Conservation (phyloP, 1,140 invertebrate species). For the Rhopalosiphum padi region DNA sequence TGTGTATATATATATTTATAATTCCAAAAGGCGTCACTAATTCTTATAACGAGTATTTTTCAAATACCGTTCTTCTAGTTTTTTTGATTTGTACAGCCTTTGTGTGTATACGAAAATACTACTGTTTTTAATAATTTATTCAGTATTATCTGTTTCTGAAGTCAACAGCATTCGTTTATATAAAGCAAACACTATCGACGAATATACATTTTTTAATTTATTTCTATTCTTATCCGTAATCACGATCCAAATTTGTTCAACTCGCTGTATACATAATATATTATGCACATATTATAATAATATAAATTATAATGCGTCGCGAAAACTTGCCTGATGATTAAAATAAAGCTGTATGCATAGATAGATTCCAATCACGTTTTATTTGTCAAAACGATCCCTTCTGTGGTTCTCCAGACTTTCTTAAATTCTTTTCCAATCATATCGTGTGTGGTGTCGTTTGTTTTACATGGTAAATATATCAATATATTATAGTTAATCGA, state of each 20-base stretch:
- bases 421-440: not conserved
- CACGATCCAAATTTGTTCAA: conserved; percentile 8
- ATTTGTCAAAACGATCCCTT: not conserved
- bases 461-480: not conserved
- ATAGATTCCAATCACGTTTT: not conserved
- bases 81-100: not conserved
- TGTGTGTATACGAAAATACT: not conserved
- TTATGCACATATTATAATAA: not conserved
- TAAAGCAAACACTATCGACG: not conserved
- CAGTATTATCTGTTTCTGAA: not conserved
- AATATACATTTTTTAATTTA: not conserved
- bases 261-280: not conserved
- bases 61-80: not conserved
- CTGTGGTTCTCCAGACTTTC: not conserved
- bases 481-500: not conserved
- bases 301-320: not conserved
- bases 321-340: not conserved
- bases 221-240: not conserved
- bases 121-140: not conserved
- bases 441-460: not conserved
- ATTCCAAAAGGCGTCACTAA: not conserved
- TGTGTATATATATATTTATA: not conserved
- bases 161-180: not conserved
- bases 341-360: not conserved
- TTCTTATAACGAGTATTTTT: not conserved